Base-by-base conservation (phyloP, 2,888 invertebrate genomes). In the Drosophila anomalata region DNA sequence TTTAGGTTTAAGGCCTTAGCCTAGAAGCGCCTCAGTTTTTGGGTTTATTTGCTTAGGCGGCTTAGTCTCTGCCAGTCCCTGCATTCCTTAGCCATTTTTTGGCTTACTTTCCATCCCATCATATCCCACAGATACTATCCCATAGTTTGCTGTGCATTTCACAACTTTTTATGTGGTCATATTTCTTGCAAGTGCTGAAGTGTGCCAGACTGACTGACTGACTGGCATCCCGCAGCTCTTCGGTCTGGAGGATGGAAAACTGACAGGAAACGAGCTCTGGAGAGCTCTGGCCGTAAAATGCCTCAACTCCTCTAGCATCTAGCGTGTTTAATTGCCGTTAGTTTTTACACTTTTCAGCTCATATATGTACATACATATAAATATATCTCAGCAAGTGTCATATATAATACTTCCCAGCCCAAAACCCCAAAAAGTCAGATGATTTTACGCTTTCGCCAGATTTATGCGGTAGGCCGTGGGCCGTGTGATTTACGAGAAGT, bases 131-230 rank as follows among this genome's bases (percentile, higher is more conserved):
- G n/a, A 24, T 9, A 2, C 17, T 29, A 29, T 11, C 5, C 7
- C 9, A n/a, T 22, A 39, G 60, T 56, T 51, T 73, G 73, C 57
- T 72, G 67, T 69, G 66, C 76, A 76, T 80, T 80, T 83, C 70
- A 71, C 73, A 67, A 67, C 51, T 69, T 87, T 84, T 82, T 80
- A 87, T 77, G 81, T 84, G 82, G 75, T 68, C 75, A 80, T 83
- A 87, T 80, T 78, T 81, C 74, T 83, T 81, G 69, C 75, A 77
- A 78, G 75, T 83, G 81, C 73, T 83, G 84, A 86, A 69, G 75
- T 74, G 61, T 73, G 75, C 59, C 59, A 46, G 50, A 53, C 60
- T 58, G 66, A 39, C 51, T 58, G 69, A 73, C 14, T 41, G 41
- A 14, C 41, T 41, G 36, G 3, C n/a, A 26, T 26, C 26, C 26